A percentile compares a stretch with the other conserved stretches of the same genome.
Evolutionary conservation across 1,140 invertebrate species (phyloP).

Genomic region (Hermatobates lingyangjiaoensis): DNA sequence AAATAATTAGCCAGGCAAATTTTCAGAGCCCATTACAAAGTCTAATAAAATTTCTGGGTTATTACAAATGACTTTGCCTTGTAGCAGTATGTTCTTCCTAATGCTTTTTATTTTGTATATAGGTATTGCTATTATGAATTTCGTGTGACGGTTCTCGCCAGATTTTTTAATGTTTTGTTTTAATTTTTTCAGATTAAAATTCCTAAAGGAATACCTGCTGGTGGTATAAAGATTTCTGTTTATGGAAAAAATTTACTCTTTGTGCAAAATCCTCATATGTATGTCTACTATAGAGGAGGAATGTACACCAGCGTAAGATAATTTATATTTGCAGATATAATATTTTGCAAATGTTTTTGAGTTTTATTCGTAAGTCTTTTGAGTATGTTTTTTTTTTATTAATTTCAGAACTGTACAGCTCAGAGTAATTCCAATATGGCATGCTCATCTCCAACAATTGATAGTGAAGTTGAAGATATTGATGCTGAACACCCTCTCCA

Average conservation of each 20-base stretch:
- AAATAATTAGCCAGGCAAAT: no score
- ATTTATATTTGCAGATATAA: neutral
- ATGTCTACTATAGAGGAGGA: slow-evolving; percentile 67
- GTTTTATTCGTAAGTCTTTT: slow-evolving; percentile 1
- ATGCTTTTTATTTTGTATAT: no score
- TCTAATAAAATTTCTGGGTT: no score
- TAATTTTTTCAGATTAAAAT: slow-evolving; percentile 38
- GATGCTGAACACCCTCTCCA: slow-evolving; percentile 55
- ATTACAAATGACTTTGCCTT: no score
- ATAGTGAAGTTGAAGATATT: slow-evolving; percentile 33
- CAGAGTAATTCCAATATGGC: slow-evolving; percentile 60
- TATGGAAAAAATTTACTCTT: slow-evolving; percentile 72
- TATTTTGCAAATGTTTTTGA: neutral
- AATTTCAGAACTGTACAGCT: slow-evolving; percentile 46
- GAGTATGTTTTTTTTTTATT: slow-evolving; percentile 15
- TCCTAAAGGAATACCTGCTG: slow-evolving; percentile 74
- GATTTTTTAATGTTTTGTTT: neutral
- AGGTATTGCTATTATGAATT: no score
- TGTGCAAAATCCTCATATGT: slow-evolving; percentile 80
- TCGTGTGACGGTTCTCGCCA: no score
- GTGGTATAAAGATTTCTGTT: slow-evolving; percentile 77
- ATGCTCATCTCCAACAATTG: slow-evolving; percentile 67
- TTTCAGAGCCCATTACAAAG: no score
- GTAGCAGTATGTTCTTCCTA: no score
- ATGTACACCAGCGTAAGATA: slow-evolving; percentile 52